A percentile compares a stretch with the other conserved stretches of the same genome.
Conservation (phyloP, 2,888 invertebrate species). For the Cataglyphis livida region DNA sequence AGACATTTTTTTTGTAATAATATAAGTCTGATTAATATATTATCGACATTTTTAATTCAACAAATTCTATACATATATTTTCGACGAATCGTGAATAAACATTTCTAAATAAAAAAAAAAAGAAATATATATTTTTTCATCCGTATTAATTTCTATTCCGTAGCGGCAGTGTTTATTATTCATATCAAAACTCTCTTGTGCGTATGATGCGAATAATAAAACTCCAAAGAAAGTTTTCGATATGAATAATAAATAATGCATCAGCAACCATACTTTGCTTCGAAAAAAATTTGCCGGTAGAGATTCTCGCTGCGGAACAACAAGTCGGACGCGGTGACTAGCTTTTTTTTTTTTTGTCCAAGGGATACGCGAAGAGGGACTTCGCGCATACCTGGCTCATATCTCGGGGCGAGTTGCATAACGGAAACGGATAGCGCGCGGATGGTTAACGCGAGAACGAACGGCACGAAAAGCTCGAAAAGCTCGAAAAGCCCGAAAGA, state of each 20-base stretch:
- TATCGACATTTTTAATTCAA: background rate
- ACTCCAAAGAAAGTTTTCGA: background rate
- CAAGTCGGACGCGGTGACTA: background rate
- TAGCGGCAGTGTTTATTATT: background rate
- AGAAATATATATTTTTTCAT: background rate
- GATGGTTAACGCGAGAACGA: constrained; percentile 59
- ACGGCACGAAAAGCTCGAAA: constrained; percentile 81
- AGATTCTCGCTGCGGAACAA: background rate
- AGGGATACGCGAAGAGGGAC: constrained; percentile 24
- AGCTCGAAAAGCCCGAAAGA: constrained; percentile 83
- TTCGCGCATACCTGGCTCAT: constrained; percentile 44
- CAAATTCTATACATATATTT: background rate
- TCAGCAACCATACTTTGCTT: background rate
- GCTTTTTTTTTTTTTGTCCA: background rate
- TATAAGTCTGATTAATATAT: background rate
- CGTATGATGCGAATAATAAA: background rate
- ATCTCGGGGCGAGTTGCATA: constrained; percentile 55
- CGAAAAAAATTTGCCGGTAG: background rate
- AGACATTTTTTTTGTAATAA: background rate
- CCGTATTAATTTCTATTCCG: background rate
- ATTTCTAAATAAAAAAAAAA: background rate
- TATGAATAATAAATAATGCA: background rate
- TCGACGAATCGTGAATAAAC: background rate
- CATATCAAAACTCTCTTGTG: background rate
- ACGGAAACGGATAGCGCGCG: constrained; percentile 37